Base-by-base conservation (phyloP, 2,888 invertebrate species). In the Eupeodes luniger region DNA sequence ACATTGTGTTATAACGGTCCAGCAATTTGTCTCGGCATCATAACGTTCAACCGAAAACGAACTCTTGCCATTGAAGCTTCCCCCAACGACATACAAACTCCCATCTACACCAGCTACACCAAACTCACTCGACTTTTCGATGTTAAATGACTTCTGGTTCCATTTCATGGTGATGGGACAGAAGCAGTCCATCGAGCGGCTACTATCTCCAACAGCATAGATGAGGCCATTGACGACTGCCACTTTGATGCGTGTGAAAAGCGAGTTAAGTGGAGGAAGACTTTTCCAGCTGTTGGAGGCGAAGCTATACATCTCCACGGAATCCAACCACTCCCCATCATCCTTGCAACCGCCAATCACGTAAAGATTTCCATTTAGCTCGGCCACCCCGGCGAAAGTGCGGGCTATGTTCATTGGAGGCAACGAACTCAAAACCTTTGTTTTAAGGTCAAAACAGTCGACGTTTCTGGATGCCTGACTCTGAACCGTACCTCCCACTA, bases 151-250 rank as follows among this genome's bases (percentile, higher is more conserved):
- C 44, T 62, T 62, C 9, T 7, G n/a, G 40, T 59, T 62, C 70
- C 79, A 70, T 79, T 34, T 53, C 2, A 19, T 16, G 4, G 70
- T 34, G n/a, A 53, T 11, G 1, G 69, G 79, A 51, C 70, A 49
- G 16, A 69, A 79, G 27, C 79, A 79, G n/a, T 61, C 69, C 70
- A 67, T 62, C 10, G 53, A 12, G 1, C 34, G 53, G 19, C 53
- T 40, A 55, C 55, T 40, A 55, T 36, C 40, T 7, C 53, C 53
- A 36, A 69, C 40, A 40, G 69, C 69, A 36, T 69, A 69, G 3
- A 69, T 53, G 4, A 69, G 51, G 16, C 40, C 69, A 69, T 69
- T 27, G 0, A 40, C 51, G 36, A 69, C 69, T 0, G 69, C 16
- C 10, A 55, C 69, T 5, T 69, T 36, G 36, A 69, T 40, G 16